phyloP scores from a whole-genome alignment of 2,888 invertebrate species.

The Drosophila greeni region DNA sequence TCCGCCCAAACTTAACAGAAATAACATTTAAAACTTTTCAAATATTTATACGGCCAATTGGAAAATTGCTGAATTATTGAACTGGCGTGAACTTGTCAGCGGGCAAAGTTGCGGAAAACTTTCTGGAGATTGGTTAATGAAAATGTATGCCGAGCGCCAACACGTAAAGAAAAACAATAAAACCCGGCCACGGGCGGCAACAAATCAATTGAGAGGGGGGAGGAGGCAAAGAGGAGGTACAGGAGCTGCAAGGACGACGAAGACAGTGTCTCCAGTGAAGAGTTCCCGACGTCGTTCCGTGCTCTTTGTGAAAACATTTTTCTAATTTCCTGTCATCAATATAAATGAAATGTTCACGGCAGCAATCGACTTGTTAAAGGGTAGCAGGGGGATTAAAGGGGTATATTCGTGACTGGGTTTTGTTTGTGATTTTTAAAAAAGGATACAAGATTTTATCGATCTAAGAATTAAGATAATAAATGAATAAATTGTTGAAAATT shows the following conservation, averaged over 20 bases:
- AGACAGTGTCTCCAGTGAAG: slow-evolving; percentile 22
- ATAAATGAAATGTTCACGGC: slow-evolving; percentile 66
- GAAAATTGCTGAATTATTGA: slow-evolving; percentile 68
- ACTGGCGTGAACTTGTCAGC: slow-evolving; percentile 24
- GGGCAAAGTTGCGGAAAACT: slow-evolving; percentile 18
- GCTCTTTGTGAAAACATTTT: slow-evolving; percentile 67
- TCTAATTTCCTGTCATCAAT: slow-evolving; percentile 75
- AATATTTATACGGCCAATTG: slow-evolving; percentile 62
- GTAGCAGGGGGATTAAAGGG: background rate
- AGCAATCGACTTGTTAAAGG: slow-evolving; percentile 25
- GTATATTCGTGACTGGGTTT: slow-evolving; percentile 1
- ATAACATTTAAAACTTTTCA: slow-evolving; percentile 47
- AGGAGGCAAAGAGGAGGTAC: background rate
- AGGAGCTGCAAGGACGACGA: slow-evolving; percentile 13
- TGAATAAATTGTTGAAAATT: background rate
- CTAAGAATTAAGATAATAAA: background rate
- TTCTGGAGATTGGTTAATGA: slow-evolving; percentile 56
- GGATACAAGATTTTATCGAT: background rate
- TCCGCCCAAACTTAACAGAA: background rate
- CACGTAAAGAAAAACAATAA: slow-evolving; percentile 41
- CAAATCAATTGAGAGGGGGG: slow-evolving; percentile 28
- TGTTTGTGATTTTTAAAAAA: background rate
- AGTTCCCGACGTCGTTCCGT: slow-evolving; percentile 26
- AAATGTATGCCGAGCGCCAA: slow-evolving; percentile 47
- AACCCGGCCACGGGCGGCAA: slow-evolving; percentile 25